phyloP scores from a whole-genome alignment of 2,797 vertebrate species.

The Melanotaenia parkinsoni region DNA sequence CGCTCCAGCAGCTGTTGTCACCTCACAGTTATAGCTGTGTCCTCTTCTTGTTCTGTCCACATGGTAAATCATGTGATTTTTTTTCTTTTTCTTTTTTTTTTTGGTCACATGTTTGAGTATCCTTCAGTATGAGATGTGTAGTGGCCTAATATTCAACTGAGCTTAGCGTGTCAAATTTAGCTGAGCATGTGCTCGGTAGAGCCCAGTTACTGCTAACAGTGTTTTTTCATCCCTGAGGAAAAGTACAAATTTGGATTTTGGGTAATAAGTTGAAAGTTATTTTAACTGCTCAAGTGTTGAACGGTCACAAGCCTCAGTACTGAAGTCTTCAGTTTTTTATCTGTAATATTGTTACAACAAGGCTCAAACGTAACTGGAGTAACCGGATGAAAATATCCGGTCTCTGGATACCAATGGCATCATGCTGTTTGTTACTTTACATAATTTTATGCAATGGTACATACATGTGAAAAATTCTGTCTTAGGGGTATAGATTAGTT shows the following conservation, averaged over 20 bases:
- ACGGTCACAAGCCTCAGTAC: neutral
- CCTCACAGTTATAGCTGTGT: slow-evolving; percentile 63
- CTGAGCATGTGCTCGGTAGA: slow-evolving; percentile 3
- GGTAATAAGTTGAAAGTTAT: neutral
- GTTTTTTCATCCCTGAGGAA: neutral
- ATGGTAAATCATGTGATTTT: slow-evolving; percentile 50
- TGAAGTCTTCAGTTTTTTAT: neutral
- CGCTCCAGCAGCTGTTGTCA: slow-evolving; percentile 67
- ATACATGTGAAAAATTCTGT: neutral
- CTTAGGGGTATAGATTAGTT: neutral
- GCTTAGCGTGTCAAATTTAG: neutral
- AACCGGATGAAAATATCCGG: neutral
- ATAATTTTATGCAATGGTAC: neutral
- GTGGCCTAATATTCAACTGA: neutral
- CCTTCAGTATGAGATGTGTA: slow-evolving; percentile 18
- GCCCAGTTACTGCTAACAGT: neutral
- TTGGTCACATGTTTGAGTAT: slow-evolving; percentile 38
- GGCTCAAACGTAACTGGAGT: neutral
- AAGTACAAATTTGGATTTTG: neutral
- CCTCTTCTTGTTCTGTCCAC: slow-evolving; percentile 47
- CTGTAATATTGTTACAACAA: neutral
- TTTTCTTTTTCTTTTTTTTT: slow-evolving; percentile 21
- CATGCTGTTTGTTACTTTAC: neutral
- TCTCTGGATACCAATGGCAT: neutral
- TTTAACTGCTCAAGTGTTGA: neutral